Evolutionary conservation across 2,888 invertebrate genomes (phyloP), one percentile per base, ranked within the genome.

Genomic region (Agapostemon virescens): DNA sequence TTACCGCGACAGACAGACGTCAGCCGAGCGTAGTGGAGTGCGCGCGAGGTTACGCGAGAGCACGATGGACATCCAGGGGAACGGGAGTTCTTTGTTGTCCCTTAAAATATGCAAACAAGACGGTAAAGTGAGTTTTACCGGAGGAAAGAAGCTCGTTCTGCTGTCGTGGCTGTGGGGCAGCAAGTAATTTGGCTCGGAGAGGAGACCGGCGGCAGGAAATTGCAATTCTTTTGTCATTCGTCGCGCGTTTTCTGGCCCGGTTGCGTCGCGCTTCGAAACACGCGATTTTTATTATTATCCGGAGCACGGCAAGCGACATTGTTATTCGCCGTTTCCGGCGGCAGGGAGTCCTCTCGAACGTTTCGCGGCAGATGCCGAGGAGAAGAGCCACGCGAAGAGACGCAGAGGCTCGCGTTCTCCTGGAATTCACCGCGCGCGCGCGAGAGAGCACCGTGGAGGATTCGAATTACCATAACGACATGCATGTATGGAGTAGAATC

Each of bases 391-490:
- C 69, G 55, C 40, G 72, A 68, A 77, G 11, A 69, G 42, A 75
- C 63, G 66, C 49, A n/a, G 69, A 66, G 69, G 69, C n/a, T 23
- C 33, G 42, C 63, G 36, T 52, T n/a, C 55, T 13, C 9, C 55
- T 38, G 68, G 63, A 78, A 82, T 86, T 80, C 79, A 76, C 69
- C 69, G 74, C 79, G 79, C 85, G 79, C 76, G 78, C 80, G 79
- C 85, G 79, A 76, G 78, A 79, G 79, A 75, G 64, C 77, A 58
- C 79, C 77, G 58, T 72, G 69, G 77, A 83, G 82, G 78, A 84
- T 85, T 86, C 75, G 72, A 85, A 89, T 90, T 89, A 90, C 88
- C 90, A 90, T 90, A 90, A 90, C 88, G 88, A 89, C 89, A 89
- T 90, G 86, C 88, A 90, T 89, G 89, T 87, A 89, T 89, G 87